Percentiles rank a stretch among this genome's conserved stretches.
These are phyloP conservation scores for Patagioenas fasciata DNA, from an alignment of 2,113 vertebrate species.

Conservation along the genomic window DNA sequence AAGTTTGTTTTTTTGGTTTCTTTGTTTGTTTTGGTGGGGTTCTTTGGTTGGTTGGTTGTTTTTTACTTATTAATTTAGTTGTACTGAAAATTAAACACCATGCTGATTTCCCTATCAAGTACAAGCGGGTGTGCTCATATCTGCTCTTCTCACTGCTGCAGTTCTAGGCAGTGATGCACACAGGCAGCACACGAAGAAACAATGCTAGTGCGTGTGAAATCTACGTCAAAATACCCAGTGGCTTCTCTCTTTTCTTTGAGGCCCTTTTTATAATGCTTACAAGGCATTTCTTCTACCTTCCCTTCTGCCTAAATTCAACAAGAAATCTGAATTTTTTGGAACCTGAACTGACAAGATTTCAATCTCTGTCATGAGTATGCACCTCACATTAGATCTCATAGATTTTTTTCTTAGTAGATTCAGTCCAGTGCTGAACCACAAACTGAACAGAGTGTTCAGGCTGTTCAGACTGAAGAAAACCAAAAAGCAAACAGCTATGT, in stretches of 20 bases:
- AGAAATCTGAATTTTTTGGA: neutral
- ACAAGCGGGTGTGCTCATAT: rapidly evolving
- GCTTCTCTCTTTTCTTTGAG: neutral
- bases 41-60: neutral
- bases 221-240: neutral
- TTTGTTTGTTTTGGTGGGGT: neutral
- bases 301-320: neutral
- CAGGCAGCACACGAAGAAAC: neutral
- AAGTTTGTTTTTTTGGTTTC: neutral
- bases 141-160: neutral
- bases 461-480: neutral
- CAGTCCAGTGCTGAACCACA: neutral
- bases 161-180: neutral
- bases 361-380: neutral
- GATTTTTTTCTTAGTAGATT: neutral
- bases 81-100: neutral
- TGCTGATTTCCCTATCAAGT: neutral
- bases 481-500: neutral
- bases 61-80: neutral
- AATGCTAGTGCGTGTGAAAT: neutral
- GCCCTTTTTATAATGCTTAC: neutral
- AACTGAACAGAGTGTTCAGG: neutral
- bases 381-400: neutral
- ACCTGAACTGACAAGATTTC: neutral
- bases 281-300: neutral